Evolutionary conservation across 2,888 invertebrate species (phyloP), one percentile per base, ranked within the genome.

Genomic region (Acanthosoma haemorrhoidale): DNA sequence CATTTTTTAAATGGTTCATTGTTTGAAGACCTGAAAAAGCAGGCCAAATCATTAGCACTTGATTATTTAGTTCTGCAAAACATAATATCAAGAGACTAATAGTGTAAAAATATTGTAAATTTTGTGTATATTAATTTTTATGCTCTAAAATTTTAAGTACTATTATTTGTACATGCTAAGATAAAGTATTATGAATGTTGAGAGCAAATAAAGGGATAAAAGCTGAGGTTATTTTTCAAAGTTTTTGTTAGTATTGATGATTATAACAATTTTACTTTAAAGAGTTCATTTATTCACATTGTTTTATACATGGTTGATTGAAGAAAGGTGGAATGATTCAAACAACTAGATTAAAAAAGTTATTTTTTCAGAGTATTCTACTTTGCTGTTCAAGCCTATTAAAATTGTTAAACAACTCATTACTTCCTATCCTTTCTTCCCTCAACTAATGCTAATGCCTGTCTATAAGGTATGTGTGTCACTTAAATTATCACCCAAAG

Each of bases 101-200:
- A 63, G 39, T 63, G 61, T 61, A 34, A 36, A 63, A 63, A 61
- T n/a, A 63, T 21, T 63, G 63, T 63, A 63, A 39, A 63, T 63
- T 63, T 63, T 63, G 63, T 63, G 63, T 21, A 63, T 39, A 63
- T 63, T 63, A n/a, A 63, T 63, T 61, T 29, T 8, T 63, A 63
- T 63, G 63, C 36, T 63, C 63, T 41, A 39, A 38, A 63, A n/a
- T 25, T 38, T 39, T 21, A 39, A 41, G 11, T 39, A 29, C 31
- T 39, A 16, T 51, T 51, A 51, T 51, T 51, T 51, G 51, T 51
- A 51, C 11, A 51, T 51, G 51, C 21, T 25, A 51, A 51, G 43
- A 25, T 51, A 43, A 43, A 18, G 11, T 41, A n/a, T n/a, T n/a
- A 43, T 43, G 43, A 43, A 43, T 43, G 2, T 13, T 43, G 13